phyloP scores from a whole-genome alignment of 2,888 invertebrate species.

The Panorpa germanica region DNA sequence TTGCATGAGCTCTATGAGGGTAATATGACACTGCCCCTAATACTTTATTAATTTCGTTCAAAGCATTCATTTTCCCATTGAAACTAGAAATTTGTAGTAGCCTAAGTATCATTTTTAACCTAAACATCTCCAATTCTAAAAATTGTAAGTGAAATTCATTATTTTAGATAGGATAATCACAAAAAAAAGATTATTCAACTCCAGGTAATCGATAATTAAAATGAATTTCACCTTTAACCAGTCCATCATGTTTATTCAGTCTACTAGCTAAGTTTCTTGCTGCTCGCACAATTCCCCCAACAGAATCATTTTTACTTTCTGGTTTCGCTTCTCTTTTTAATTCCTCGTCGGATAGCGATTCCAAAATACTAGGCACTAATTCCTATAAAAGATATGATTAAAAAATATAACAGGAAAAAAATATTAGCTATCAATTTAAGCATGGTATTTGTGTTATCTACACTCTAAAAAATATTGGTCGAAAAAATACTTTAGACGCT shows the following conservation, averaged over 20 bases:
- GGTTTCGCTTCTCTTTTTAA: constrained; percentile 85
- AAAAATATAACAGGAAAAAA: constrained; percentile 1
- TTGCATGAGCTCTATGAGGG: constrained; percentile 50
- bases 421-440: constrained; percentile 5
- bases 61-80: constrained; percentile 97
- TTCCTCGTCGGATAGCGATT: constrained; percentile 88
- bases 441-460: constrained; percentile 2
- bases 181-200: background rate
- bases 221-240: constrained; percentile 31
- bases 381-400: constrained; percentile 34
- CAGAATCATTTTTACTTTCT: constrained; percentile 89
- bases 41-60: constrained; percentile 96
- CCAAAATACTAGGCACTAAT: constrained; percentile 74
- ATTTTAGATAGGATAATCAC: background rate
- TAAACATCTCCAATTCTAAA: constrained; percentile 73
- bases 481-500: too few relatives aligned
- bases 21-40: constrained; percentile 81
- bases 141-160: constrained; percentile 11
- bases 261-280: constrained; percentile 77
- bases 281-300: constrained; percentile 85
- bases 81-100: constrained; percentile 92
- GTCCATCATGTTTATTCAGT: constrained; percentile 63
- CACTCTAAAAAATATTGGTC: background rate
- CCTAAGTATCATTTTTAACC: constrained; percentile 87
- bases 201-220: constrained; percentile 7